These are phyloP conservation scores for Neuroscelio doddi DNA, from an alignment of 2,888 invertebrate genomes.

Conservation along the genomic window DNA sequence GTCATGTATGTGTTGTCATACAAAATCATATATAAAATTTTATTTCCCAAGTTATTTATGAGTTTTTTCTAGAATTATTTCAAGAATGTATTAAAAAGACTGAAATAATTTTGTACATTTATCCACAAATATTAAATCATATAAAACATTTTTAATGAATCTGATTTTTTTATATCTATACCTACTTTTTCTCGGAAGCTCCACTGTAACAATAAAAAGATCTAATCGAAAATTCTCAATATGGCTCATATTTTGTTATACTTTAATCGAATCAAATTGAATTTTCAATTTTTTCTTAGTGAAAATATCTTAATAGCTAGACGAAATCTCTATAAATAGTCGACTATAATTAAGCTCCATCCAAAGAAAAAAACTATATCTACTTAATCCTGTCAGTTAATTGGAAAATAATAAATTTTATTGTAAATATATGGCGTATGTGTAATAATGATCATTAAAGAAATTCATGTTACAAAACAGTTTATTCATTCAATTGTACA, in stretches of 20 bases:
- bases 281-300: constrained; percentile 56
- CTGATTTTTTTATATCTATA: neutral
- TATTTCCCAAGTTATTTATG: no score
- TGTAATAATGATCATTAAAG: no score
- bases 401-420: neutral
- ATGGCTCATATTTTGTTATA: constrained; percentile 50
- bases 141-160: neutral
- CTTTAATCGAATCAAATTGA: constrained; percentile 63
- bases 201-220: constrained; percentile 5
- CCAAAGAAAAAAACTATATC: constrained; percentile 34
- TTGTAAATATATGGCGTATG: no score
- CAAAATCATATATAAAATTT: no score
- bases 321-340: constrained; percentile 25
- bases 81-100: no score
- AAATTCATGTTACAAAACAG: neutral
- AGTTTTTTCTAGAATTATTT: no score
- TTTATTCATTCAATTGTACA: no score
- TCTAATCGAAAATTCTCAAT: constrained; percentile 55
- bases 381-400: neutral
- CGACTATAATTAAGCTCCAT: constrained; percentile 58
- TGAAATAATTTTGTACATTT: no score
- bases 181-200: constrained; percentile 13
- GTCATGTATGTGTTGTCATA: no score
- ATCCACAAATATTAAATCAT: no score
- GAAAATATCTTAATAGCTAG: constrained; percentile 17